Evolutionary conservation across 2,888 invertebrate species (phyloP).

Genomic region (Cerastoderma edule): DNA sequence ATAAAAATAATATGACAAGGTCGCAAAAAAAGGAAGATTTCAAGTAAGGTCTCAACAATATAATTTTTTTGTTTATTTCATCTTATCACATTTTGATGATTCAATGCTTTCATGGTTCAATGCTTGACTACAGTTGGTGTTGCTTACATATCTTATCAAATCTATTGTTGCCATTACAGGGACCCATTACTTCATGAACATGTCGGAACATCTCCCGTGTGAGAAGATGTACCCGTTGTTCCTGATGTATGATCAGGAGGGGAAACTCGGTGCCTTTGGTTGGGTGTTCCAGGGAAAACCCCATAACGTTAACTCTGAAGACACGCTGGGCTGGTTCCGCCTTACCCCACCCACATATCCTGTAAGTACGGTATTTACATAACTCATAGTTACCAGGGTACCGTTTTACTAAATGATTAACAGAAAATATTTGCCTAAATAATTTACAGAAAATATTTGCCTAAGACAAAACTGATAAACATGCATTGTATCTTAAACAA

Average conservation of each 20-base stretch:
- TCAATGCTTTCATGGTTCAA: too few species aligned
- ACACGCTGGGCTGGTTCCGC: constrained; percentile 73
- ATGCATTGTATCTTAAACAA: neutral
- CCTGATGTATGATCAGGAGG: constrained; percentile 77
- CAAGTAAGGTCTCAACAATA: too few species aligned
- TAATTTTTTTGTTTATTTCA: too few species aligned
- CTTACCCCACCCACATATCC: constrained; percentile 71
- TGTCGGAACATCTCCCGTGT: constrained; percentile 71
- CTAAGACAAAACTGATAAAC: neutral
- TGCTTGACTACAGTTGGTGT: too few species aligned
- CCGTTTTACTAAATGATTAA: neutral
- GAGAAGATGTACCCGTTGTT: constrained; percentile 78
- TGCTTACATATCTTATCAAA: too few species aligned
- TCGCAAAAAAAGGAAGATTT: too few species aligned
- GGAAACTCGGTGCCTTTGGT: constrained; percentile 77
- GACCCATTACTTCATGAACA: constrained; percentile 76
- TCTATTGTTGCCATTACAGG: too few species aligned
- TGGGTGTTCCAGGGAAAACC: constrained; percentile 80
- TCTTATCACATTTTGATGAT: too few species aligned
- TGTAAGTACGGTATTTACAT: constrained; percentile 59
- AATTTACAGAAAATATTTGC: neutral
- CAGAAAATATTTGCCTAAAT: neutral
- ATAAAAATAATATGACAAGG: too few species aligned
- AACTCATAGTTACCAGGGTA: neutral
- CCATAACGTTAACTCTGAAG: constrained; percentile 60